Base-by-base conservation (phyloP, 2,888 invertebrate species). In the Gryllus longicercus region DNA sequence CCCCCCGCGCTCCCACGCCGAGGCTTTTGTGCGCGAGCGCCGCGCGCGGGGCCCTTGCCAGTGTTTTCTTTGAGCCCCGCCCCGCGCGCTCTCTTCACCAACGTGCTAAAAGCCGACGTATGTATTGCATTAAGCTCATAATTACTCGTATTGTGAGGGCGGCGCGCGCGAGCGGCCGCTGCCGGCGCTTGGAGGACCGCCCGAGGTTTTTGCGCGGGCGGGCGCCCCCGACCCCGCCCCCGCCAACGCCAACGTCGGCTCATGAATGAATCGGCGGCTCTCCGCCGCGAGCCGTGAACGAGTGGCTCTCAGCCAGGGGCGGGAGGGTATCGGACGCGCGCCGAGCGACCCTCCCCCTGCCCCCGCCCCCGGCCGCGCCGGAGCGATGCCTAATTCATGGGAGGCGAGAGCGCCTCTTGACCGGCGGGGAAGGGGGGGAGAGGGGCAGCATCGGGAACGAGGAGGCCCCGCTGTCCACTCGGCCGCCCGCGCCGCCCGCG, bases 21-120 rank as follows among this genome's bases (percentile, higher is more conserved):
- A 38, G 4, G 38, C 38, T 38, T 38, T 38, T 38, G 38, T 38
- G 38, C 38, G 38, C 38, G 38, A 38, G 38, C 38, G 5, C 38
- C 38, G 5, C 5, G 63, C 14, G 14, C 63, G 63, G 16, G 63
- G 14, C 12, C 63, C 18, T 63, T 63, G 14, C 63, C 63, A 63
- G 63, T 63, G 63, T 63, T 63, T 63, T 63, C 63, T 63, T 63
- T 63, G 63, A 63, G 63, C 63, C 63, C n/a, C 63, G 63, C 63
- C n/a, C n/a, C 63, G 2, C 63, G 63, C n/a, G 16, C 63, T 18
- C 63, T 63, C 63, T 63, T 63, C 63, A 63, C n/a, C 63, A 63
- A n/a, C 14, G 63, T 63, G 63, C 63, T 63, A 63, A 63, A 63
- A 63, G 63, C 63, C 63, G 63, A 63, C 63, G 63, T 63, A 63